Evolutionary conservation across 2,888 invertebrate genomes (phyloP).

Genomic region (Sesia apiformis): DNA sequence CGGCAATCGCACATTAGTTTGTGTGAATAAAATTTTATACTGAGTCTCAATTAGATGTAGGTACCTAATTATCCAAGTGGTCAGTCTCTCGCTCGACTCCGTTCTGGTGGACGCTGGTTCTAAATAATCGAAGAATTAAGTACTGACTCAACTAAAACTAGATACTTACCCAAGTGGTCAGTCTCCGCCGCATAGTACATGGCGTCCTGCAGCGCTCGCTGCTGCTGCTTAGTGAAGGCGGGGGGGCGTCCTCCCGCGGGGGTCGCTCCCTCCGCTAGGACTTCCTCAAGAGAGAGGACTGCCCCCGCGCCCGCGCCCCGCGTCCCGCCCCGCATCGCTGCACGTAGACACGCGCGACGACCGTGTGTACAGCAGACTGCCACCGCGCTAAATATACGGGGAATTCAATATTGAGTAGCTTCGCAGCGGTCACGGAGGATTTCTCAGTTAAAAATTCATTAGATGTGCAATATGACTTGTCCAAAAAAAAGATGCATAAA

Average conservation of each 20-base stretch:
- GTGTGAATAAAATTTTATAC: no score
- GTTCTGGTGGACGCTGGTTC: no score
- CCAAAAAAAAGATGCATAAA: no score
- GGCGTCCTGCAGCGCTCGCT: conserved; percentile 90
- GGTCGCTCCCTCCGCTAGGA: conserved; percentile 86
- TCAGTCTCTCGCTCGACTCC: no score
- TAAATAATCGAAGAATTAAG: background rate
- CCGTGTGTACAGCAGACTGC: conserved; percentile 94
- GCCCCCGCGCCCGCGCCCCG: conserved; percentile 77
- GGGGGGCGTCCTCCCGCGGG: conserved; percentile 27
- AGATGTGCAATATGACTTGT: no score
- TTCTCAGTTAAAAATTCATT: no score
- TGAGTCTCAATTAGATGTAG: no score
- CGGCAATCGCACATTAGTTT: no score
- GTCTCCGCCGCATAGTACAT: conserved; percentile 96
- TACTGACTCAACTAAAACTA: background rate
- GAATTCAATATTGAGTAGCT: no score
- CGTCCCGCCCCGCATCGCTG: conserved; percentile 75
- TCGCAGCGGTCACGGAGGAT: no score
- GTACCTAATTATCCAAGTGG: no score
- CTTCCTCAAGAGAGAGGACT: conserved; percentile 90
- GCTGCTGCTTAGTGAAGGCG: conserved; percentile 84
- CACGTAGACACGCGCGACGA: conserved; percentile 84
- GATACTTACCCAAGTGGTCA: conserved; percentile 82
- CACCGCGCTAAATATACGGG: conserved; percentile 77